Evolutionary conservation across 2,888 invertebrate species (phyloP).

Genomic region (Catocala fraxini): DNA sequence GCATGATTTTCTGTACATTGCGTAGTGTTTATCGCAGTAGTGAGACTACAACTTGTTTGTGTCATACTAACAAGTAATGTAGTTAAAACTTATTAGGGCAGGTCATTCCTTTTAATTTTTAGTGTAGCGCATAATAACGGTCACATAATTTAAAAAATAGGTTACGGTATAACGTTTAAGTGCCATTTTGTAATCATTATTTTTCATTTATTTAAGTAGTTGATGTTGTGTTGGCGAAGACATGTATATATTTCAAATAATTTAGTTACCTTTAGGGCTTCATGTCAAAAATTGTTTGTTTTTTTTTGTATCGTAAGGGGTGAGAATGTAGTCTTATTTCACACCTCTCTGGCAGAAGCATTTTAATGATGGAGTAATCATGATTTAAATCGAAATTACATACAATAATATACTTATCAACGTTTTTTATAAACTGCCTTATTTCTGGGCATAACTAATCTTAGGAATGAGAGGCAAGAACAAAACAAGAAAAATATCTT

Average conservation of each 20-base stretch:
- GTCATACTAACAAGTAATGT: conserved; percentile 73
- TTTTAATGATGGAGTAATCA: no score
- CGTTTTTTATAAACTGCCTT: no score
- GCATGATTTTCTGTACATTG: conserved; percentile 62
- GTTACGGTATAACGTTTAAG: conserved; percentile 72
- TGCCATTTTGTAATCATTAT: conserved; percentile 72
- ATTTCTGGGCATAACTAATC: no score
- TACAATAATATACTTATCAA: no score
- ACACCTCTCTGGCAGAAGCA: no score
- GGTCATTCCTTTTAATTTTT: conserved; percentile 40
- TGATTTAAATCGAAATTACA: no score
- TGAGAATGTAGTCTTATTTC: no score
- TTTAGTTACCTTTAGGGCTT: neutral
- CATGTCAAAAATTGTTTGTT: no score
- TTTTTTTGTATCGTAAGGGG: no score
- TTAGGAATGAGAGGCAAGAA: no score
- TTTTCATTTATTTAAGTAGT: conserved; percentile 54
- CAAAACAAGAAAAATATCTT: no score
- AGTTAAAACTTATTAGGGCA: conserved; percentile 62
- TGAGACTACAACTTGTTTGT: conserved; percentile 78
- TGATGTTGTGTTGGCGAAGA: conserved; percentile 34
- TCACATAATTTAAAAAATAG: conserved; percentile 53
- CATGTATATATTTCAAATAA: neutral
- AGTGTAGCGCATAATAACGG: conserved; percentile 43
- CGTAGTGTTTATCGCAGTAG: conserved; percentile 51